Base-by-base conservation (phyloP, 2,888 invertebrate species). In the Crocallis elinguaria region DNA sequence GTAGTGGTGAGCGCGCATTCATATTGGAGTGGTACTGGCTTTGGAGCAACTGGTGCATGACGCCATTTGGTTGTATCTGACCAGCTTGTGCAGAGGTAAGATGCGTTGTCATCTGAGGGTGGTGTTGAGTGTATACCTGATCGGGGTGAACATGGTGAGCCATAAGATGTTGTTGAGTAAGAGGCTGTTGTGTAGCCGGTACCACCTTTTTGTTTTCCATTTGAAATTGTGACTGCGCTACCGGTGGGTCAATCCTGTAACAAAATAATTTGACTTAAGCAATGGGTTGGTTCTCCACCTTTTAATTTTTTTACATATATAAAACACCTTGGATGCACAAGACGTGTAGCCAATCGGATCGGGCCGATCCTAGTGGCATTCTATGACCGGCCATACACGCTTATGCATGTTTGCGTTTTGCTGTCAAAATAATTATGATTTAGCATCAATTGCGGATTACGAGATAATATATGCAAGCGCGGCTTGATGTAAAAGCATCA, bases 191-290 rank as follows among this genome's bases (percentile, higher is more conserved):
- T 37, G 93, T 90, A 12, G 92, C 88, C 35, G 92, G 91, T 23
- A 80, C 75, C 54, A 82, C 67, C 71, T 92, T 93, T 82, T 95
- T 95, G 79, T 93, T 93, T 84, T 95, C 95, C 94, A 95, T 95
- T 79, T 92, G 79, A 86, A 92, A 84, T 83, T 88, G 82, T 56
- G 84, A 88, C 77, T 93, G 94, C 64, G 94, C 91, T 77, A 93
- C 93, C 67, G 95, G 94, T 76, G 95, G 94, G 79, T 95, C 95
- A 89, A 95, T 93, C 95, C 95, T 95, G 88, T 39, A 91, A 90
- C 80, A 85, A 87, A 48, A 52, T 61, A 58, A 70, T 63, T 60
- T 0, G 5, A 57, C 17, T 46, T 52, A 49, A 60, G 55, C 8
- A 51, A 65, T 49, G 36, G 27, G 39, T 57, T 39, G 38, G 35